Evolutionary conservation across 2,113 vertebrate genomes (phyloP), one percentile per base, ranked within the genome.

Genomic region (Heterotis niloticus): DNA sequence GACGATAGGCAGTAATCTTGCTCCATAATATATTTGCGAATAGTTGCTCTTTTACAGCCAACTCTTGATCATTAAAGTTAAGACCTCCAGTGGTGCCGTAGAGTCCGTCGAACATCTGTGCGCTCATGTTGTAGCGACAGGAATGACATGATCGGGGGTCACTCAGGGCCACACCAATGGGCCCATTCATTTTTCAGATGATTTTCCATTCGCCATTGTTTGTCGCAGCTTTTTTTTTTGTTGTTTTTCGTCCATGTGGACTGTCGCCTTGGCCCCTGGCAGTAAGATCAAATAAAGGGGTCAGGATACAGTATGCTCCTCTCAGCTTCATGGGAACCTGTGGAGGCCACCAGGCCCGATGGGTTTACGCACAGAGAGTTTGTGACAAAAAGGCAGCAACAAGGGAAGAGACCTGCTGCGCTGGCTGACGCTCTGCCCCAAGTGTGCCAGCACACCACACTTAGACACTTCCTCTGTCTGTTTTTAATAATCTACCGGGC

Each of bases 251-350:
- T 44, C 65, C 28, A 13, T 62, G 28, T 18, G 79, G 65, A 60
- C 29, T 67, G 44, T 64, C 57, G 57, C 66, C 52, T 91, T 85
- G 85, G 24, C 74, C 74, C 26, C 76, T 88, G 91, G 91, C 91
- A 92, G 90, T 86, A 84, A 91, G 90, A 93, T 93, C 91, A 94
- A 93, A 94, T 90, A 87, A 87, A 85, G 85, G 87, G 85, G 87
- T 86, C 88, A 14, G 92, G 90, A 91, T 81, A 88, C 83, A 88
- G 88, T 88, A 87, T 90, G n/a, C 26, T 67, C 75, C 91, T 92
- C 92, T 92, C 92, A 91, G 90, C 91, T 87, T 88, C 90, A 91
- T 87, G 92, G 93, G 93, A 93, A 93, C 89, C 92, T 92, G 92
- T 91, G 89, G 87, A 86, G 91, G 92, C 86, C 83, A 88, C 87